Conservation (phyloP, 2,797 vertebrate genomes). For the Tolypeutes matacus region DNA sequence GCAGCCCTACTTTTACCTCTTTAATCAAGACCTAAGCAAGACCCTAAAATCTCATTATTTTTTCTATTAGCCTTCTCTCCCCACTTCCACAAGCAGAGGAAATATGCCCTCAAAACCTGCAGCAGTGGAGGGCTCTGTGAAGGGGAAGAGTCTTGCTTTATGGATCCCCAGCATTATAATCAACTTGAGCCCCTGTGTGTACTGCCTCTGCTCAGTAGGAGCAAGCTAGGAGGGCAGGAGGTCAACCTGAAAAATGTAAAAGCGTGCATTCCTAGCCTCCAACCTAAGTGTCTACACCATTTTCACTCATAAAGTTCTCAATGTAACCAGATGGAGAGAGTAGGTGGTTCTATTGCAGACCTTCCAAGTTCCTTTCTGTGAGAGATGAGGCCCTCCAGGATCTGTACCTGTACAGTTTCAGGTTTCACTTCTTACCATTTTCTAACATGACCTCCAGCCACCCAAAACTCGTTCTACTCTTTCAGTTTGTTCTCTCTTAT, state of each 20-base stretch:
- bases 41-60: neutral
- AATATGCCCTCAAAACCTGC: neutral
- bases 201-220: neutral
- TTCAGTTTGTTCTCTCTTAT: neutral
- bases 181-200: neutral
- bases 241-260: neutral
- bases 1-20: neutral
- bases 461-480: neutral
- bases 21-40: slow-evolving; percentile 3
- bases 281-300: neutral
- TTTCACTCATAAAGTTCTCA: neutral
- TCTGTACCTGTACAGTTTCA: neutral
- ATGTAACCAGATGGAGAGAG: neutral
- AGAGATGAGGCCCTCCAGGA: neutral
- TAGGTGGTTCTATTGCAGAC: neutral
- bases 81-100: neutral
- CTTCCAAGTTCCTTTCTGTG: neutral
- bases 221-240: neutral
- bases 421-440: neutral
- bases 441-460: neutral
- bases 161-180: neutral
- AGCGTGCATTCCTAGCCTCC: neutral
- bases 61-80: neutral
- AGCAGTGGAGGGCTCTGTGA: neutral
- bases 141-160: neutral